Conservation (phyloP, 2,797 vertebrate species). For the Clangula hyemalis region DNA sequence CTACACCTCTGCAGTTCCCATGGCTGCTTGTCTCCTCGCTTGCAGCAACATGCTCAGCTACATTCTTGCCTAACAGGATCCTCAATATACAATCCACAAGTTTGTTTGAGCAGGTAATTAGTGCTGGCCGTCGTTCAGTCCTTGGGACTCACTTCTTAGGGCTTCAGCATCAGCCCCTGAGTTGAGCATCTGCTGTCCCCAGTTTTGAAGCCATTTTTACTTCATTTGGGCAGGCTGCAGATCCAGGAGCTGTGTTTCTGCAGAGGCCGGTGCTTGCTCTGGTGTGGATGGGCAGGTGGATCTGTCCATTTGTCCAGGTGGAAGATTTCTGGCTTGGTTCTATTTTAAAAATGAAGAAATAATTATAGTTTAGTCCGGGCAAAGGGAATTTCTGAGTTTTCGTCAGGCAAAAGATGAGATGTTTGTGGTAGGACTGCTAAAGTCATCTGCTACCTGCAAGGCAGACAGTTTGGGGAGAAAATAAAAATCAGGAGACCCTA, state of each 20-base stretch:
- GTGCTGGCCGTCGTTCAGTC: background rate
- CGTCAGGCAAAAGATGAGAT: background rate
- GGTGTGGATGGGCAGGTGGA: background rate
- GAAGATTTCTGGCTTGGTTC: background rate
- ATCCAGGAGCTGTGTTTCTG: fast-evolving
- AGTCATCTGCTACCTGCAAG: background rate
- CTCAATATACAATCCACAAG: background rate
- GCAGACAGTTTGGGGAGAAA: background rate
- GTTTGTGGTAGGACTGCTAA: background rate
- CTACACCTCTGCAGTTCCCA: background rate
- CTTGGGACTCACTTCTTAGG: background rate
- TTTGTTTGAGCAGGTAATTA: background rate
- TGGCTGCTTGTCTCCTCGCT: background rate
- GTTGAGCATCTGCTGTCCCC: background rate
- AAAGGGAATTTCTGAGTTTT: background rate
- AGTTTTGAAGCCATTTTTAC: background rate
- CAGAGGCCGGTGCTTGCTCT: background rate
- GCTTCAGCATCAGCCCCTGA: background rate
- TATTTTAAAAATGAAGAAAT: background rate
- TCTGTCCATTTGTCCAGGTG: background rate
- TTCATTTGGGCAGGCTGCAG: background rate
- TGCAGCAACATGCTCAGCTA: background rate
- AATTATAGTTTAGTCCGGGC: background rate
- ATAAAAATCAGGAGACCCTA: background rate
- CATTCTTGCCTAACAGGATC: conserved; percentile 23